Evolutionary conservation across 2,113 vertebrate genomes (phyloP).

Genomic region (Laticauda colubrina): DNA sequence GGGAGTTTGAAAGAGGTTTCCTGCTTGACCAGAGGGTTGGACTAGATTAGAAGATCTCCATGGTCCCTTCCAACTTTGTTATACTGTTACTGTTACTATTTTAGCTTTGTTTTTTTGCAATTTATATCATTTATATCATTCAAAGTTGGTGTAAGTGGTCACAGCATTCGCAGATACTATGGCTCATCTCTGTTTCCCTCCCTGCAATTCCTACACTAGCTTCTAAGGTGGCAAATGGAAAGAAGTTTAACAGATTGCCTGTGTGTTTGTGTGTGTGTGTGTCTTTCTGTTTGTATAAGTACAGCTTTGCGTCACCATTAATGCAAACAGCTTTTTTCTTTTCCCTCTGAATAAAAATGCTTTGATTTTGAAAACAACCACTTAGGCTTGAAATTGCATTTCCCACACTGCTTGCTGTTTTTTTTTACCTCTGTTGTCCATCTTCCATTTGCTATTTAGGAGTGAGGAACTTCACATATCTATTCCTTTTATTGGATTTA

Average conservation of each 20-base stretch:
- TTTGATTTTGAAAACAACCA: conserved; percentile 35
- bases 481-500: neutral
- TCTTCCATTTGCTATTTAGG: neutral
- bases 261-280: neutral
- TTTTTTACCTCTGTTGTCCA: neutral
- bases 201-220: neutral
- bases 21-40: neutral
- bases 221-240: conserved; percentile 18
- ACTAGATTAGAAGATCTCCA: neutral
- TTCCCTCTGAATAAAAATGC: conserved; percentile 35
- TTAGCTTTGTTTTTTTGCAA: neutral
- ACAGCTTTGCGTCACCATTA: conserved; percentile 4
- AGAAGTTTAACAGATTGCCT: conserved; percentile 36
- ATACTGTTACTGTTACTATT: neutral
- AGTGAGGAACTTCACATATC: neutral
- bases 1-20: neutral
- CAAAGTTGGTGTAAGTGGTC: neutral
- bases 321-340: conserved; percentile 21
- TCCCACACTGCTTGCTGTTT: neutral
- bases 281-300: neutral
- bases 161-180: neutral
- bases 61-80: neutral
- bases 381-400: conserved; percentile 13
- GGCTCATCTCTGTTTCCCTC: neutral
- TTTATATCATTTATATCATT: neutral